Percentiles rank a stretch among this genome's conserved stretches.
These are phyloP conservation scores for Tetramorium alpestre DNA, from an alignment of 1,140 invertebrate species.

Conservation along the genomic window DNA sequence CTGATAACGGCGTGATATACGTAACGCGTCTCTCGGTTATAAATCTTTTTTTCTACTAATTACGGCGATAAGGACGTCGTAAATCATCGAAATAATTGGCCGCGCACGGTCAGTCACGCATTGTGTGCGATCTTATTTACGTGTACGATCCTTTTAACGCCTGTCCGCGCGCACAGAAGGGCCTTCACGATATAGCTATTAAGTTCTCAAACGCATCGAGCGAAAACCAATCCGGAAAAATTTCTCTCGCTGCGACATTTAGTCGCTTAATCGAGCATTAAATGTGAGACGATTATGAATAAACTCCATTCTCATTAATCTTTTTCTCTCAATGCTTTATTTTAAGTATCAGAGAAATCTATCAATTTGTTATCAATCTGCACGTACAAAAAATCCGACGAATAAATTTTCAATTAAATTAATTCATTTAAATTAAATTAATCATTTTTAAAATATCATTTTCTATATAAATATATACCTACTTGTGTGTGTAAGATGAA, in stretches of 20 bases:
- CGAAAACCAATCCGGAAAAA: slow-evolving; percentile 29
- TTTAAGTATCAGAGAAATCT: neutral
- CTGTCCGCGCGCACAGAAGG: slow-evolving; percentile 17
- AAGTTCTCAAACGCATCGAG: slow-evolving; percentile 28
- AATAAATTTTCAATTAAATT: neutral
- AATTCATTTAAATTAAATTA: neutral
- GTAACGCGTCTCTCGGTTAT: slow-evolving; percentile 13
- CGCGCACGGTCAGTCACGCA: slow-evolving; percentile 48
- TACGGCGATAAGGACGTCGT: slow-evolving; percentile 54
- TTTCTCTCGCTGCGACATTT: slow-evolving; percentile 1
- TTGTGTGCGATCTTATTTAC: slow-evolving; percentile 42
- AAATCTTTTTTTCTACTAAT: slow-evolving; percentile 56
- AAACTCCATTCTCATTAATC: neutral
- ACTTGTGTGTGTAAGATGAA: no score
- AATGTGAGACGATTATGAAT: neutral
- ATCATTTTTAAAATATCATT: neutral
- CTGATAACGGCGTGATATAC: slow-evolving; percentile 10
- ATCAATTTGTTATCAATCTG: neutral
- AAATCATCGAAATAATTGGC: slow-evolving; percentile 62
- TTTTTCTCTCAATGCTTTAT: neutral
- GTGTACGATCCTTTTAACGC: slow-evolving; percentile 48
- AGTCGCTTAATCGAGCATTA: slow-evolving; percentile 43
- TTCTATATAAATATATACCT: neutral
- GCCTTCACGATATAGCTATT: slow-evolving; percentile 16
- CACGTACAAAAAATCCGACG: neutral